A percentile compares a stretch with the other conserved stretches of the same genome.
Evolutionary conservation across 2,113 vertebrate species (phyloP).

Genomic region (Xiphophorus maculatus): DNA sequence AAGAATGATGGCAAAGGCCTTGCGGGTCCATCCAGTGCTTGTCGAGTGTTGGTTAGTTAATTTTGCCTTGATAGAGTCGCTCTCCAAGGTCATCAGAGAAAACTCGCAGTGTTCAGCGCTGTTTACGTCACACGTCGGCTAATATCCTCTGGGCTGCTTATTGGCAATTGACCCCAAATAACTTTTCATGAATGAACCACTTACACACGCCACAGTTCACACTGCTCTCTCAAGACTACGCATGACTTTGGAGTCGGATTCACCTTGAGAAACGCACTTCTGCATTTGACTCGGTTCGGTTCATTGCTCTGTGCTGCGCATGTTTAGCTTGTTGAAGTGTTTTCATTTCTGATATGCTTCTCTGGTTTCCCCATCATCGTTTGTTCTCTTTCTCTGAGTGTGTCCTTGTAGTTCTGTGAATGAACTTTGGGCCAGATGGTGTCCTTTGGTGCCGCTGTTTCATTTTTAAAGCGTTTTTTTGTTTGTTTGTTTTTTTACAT

Average conservation of each 20-base stretch:
- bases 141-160: conserved; percentile 35
- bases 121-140: conserved; percentile 64
- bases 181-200: conserved; percentile 45
- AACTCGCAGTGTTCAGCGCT: conserved; percentile 35
- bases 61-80: conserved; percentile 41
- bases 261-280: background rate
- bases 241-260: background rate
- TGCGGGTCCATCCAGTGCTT: no score
- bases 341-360: conserved; percentile 7
- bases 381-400: conserved; percentile 4
- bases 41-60: no score
- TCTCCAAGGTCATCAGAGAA: conserved; percentile 63
- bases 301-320: background rate
- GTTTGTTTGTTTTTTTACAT: conserved; percentile 41
- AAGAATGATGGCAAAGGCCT: no score
- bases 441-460: conserved; percentile 62
- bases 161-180: conserved; percentile 60
- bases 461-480: conserved; percentile 50
- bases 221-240: background rate
- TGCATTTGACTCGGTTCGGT: background rate
- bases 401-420: conserved; percentile 45
- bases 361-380: conserved; percentile 2
- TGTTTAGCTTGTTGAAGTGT: background rate
- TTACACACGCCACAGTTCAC: conserved; percentile 22
- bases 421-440: conserved; percentile 68